phyloP scores from a whole-genome alignment of 2,888 invertebrate genomes.

The Netelia virgata region DNA sequence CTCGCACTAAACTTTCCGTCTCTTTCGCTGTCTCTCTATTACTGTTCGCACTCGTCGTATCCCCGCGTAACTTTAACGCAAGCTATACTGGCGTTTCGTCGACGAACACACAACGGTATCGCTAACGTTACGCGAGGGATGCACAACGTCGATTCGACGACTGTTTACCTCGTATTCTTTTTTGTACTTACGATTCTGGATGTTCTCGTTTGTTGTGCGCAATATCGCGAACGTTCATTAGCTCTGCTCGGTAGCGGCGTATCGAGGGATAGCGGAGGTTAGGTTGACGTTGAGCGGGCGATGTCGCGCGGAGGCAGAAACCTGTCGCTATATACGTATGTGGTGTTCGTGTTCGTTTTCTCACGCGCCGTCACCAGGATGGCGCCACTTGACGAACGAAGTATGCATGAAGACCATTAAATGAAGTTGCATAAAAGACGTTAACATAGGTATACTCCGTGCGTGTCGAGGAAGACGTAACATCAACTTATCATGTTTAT shows the following conservation, averaged over 20 bases:
- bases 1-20: conserved; percentile 64
- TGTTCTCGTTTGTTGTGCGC: neutral
- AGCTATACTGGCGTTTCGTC: neutral
- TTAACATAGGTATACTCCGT: too few relatives aligned
- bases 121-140: neutral
- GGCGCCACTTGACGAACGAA: too few relatives aligned
- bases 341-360: too few relatives aligned
- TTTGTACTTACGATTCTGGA: neutral
- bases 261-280: neutral
- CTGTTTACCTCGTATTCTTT: neutral
- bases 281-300: neutral
- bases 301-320: neutral
- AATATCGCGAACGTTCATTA: neutral
- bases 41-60: conserved; percentile 57
- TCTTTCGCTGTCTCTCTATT: conserved; percentile 66
- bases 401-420: too few relatives aligned
- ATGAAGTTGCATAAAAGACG: too few relatives aligned
- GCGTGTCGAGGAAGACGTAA: too few relatives aligned
- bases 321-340: too few relatives aligned
- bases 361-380: too few relatives aligned
- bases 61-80: neutral
- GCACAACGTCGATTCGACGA: conserved; percentile 5
- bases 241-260: neutral
- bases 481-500: too few relatives aligned
- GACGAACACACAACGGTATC: neutral